Base-by-base conservation (phyloP, 2,888 invertebrate species). In the Melanophora roralis region DNA sequence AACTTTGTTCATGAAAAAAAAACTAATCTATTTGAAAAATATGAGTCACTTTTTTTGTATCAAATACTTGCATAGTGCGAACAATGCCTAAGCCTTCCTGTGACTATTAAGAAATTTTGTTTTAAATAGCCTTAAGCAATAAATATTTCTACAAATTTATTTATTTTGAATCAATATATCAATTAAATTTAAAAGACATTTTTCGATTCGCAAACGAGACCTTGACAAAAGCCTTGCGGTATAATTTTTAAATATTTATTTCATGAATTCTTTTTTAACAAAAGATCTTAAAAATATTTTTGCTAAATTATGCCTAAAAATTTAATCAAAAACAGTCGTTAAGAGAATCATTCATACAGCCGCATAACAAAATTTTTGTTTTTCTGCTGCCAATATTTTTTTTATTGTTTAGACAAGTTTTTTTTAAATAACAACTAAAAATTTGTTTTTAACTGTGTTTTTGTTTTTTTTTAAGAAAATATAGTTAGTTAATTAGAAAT, bases 351-450 rank as follows among this genome's bases (percentile, higher is more conserved):
- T 1, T 11, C 38, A 38, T 1, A 3, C 11, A 43, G 16, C 16
- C 16, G 8, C 2, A 14, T 7, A 2, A 16, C 8, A 8, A 14
- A 6, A 7, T 7, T 16, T 8, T 7, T 40, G 4, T 40, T 6
- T 40, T 6, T 5, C 27, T 27, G 6, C 14, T 40, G 40, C 14
- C 40, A 14, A 40, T 14, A 40, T 14, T 40, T 40, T 40, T n/a
- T n/a, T 14, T 32, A 23, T 27, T 36, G 21, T 53, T 53, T 53
- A 36, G 36, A 55, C 55, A 55, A 55, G 55, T 55, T 55, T 55
- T 9, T 55, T 9, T 27, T 16, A 32, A 1, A 55, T 34, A n/a
- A 16, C 16, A 27, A 27, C 27, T 5, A 27, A 27, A 27, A n/a
- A n/a, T n/a, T n/a, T n/a, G n/a, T n/a, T n/a, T n/a, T 27, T 27